phyloP scores from a whole-genome alignment of 1,140 invertebrate genomes.

The Sarcophaga bullata region DNA sequence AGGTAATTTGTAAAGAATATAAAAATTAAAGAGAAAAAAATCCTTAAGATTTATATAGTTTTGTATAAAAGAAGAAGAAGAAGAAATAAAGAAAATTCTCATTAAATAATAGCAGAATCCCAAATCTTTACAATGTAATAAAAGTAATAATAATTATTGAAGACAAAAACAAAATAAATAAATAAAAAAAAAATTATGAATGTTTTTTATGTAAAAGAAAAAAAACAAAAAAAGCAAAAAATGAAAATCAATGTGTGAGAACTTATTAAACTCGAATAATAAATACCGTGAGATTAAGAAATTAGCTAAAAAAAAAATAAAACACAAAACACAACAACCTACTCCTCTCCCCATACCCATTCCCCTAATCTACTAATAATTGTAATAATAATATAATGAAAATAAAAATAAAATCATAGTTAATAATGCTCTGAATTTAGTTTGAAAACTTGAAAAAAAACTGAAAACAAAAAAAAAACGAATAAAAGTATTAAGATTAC shows the following conservation, averaged over 20 bases:
- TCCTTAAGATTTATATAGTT: slow-evolving; percentile 29
- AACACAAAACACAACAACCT: neutral
- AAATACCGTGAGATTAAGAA: neutral
- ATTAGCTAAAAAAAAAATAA: slow-evolving; percentile 27
- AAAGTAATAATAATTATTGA: too few species aligned
- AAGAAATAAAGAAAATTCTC: neutral
- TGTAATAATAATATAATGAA: slow-evolving; percentile 7
- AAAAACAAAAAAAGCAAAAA: neutral
- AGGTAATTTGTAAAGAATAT: neutral
- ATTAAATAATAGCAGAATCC: neutral
- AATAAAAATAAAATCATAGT: neutral
- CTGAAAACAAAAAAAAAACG: neutral
- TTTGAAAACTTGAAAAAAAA: neutral
- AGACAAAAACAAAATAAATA: too few species aligned
- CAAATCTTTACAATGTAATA: neutral
- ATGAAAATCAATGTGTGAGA: slow-evolving; percentile 31
- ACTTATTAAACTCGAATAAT: slow-evolving; percentile 3
- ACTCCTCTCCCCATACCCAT: neutral
- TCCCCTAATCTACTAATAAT: neutral
- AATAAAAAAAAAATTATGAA: slow-evolving; percentile 21
- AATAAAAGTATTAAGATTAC: too few species aligned
- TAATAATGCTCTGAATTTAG: neutral
- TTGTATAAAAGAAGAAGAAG: slow-evolving; percentile 32
- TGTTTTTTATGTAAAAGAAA: slow-evolving; percentile 39
- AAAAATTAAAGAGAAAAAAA: slow-evolving; percentile 17